Evolutionary conservation across 2,113 vertebrate genomes (phyloP).

Genomic region (Corythoichthys intestinalis): DNA sequence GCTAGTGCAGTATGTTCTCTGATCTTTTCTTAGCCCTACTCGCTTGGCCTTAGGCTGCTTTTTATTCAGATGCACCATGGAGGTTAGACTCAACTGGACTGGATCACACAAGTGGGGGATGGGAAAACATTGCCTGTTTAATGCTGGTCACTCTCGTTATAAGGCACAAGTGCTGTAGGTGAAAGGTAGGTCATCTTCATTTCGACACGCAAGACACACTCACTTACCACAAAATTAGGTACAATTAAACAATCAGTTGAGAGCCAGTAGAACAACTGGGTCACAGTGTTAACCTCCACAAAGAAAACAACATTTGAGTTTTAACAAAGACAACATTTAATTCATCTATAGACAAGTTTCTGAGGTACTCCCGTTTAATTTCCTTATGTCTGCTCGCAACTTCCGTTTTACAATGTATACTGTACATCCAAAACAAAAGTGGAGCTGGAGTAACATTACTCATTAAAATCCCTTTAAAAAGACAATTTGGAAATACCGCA

Average conservation of each 20-base stretch:
- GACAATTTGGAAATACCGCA: no score
- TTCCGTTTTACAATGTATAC: no score
- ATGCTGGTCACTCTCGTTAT: conserved; percentile 33
- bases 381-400: no score
- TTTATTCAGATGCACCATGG: conserved; percentile 45
- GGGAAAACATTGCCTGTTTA: conserved; percentile 14
- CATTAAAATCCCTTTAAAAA: no score
- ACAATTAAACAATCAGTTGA: background rate
- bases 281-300: no score
- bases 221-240: conserved; percentile 27
- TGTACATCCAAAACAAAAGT: no score
- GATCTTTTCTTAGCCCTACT: conserved; percentile 46
- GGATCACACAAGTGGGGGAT: conserved; percentile 8
- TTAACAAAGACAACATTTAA: no score
- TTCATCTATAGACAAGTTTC: no score
- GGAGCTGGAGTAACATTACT: no score
- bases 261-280: no score
- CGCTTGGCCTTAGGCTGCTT: conserved; percentile 22
- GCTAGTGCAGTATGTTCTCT: conserved; percentile 38
- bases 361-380: no score
- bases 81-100: conserved; percentile 40
- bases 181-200: conserved; percentile 43
- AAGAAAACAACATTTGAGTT: no score
- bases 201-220: conserved; percentile 17
- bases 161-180: conserved; percentile 29